Conservation (phyloP, 2,113 vertebrate genomes). For the Prunella himalayana region DNA sequence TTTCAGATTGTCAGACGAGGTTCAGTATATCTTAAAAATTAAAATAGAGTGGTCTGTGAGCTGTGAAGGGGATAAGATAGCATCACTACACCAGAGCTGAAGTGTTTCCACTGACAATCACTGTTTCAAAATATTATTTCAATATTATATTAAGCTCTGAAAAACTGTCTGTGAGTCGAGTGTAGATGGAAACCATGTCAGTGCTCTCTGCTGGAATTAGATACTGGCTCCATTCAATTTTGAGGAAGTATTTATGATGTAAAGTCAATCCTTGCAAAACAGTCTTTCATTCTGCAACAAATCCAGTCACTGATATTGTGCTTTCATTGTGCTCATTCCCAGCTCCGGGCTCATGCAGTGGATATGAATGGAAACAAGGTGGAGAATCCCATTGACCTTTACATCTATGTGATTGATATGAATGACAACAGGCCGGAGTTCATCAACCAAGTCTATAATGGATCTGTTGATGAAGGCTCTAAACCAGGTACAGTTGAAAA, state of each 20-base stretch:
- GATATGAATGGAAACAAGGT: slow-evolving; percentile 99
- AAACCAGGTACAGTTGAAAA: slow-evolving; percentile 84
- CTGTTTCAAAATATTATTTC: neutral
- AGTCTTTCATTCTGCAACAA: neutral
- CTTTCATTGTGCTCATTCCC: slow-evolving; percentile 35
- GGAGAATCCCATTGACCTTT: slow-evolving; percentile 97
- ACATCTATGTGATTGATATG: slow-evolving; percentile 98
- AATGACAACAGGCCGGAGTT: slow-evolving; percentile 97
- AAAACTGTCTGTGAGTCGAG: neutral
- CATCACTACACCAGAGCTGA: neutral
- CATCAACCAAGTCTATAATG: slow-evolving; percentile 93
- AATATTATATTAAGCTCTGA: neutral
- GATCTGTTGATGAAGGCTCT: slow-evolving; percentile 93
- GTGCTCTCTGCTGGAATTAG: slow-evolving; percentile 22
- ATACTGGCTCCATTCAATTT: neutral
- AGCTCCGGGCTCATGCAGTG: slow-evolving; percentile 94
- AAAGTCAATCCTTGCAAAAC: neutral
- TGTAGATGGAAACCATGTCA: neutral
- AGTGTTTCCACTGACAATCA: neutral
- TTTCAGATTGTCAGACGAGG: neutral
- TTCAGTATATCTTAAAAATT: neutral
- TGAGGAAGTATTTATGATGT: neutral
- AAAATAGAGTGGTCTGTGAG: neutral
- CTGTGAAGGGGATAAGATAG: neutral
- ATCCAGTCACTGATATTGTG: neutral